These are phyloP conservation scores for Chanos chanos DNA, from an alignment of 2,797 vertebrate species.

Conservation along the genomic window DNA sequence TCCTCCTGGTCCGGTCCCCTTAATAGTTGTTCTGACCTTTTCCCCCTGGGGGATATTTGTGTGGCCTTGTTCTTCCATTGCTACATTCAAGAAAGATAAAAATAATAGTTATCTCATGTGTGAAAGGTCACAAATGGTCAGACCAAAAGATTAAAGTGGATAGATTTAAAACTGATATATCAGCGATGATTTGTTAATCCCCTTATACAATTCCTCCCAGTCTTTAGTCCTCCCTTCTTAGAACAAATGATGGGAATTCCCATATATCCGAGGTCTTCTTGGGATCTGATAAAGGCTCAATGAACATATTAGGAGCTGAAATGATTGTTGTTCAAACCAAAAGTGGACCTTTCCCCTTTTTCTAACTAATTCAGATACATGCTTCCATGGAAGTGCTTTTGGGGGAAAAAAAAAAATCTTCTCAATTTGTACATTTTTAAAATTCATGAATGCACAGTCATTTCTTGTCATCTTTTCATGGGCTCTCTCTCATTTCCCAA, in stretches of 20 bases:
- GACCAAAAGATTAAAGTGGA: constrained; percentile 35
- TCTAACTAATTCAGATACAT: no score
- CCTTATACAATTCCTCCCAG: constrained; percentile 37
- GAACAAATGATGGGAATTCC: constrained; percentile 56
- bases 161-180: constrained; percentile 37
- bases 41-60: constrained; percentile 48
- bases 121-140: constrained; percentile 51
- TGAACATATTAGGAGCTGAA: not conserved
- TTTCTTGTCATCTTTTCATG: no score
- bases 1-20: constrained; percentile 58
- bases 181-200: constrained; percentile 59
- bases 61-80: constrained; percentile 27
- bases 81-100: constrained; percentile 47
- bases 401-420: no score
- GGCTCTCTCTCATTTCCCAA: no score
- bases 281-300: constrained; percentile 53
- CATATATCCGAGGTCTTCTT: constrained; percentile 47
- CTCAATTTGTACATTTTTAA: no score
- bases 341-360: no score
- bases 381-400: no score
- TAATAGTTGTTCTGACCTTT: constrained; percentile 31
- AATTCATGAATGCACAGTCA: no score
- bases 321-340: no score
- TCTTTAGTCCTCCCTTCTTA: constrained; percentile 51
- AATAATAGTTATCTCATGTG: constrained; percentile 47